A percentile compares a stretch with the other conserved stretches of the same genome.
These are phyloP conservation scores for Cremastinae sp. DNA, from an alignment of 2,888 invertebrate species.

Conservation along the genomic window DNA sequence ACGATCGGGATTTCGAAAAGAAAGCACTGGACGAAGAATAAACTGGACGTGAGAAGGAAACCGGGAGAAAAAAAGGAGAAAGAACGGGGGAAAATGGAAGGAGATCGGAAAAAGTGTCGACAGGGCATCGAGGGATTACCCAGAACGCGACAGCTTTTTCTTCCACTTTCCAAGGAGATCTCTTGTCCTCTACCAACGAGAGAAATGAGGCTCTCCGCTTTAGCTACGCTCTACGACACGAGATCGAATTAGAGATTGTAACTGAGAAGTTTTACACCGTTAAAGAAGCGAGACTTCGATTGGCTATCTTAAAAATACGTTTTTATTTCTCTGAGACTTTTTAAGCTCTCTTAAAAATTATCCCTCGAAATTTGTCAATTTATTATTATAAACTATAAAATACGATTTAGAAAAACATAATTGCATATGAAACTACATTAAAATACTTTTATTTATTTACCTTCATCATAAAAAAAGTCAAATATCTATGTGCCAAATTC, in stretches of 20 bases:
- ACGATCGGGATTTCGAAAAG: slow-evolving; percentile 1
- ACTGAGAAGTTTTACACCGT: neutral
- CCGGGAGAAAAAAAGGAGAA: neutral
- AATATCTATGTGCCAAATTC: too few species aligned
- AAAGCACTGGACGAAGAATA: neutral
- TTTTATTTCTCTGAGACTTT: too few species aligned
- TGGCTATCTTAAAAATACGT: neutral
- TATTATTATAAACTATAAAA: too few species aligned
- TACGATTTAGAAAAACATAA: too few species aligned
- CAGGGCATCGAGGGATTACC: slow-evolving; percentile 43
- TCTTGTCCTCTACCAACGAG: slow-evolving; percentile 14
- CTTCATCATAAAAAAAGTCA: too few species aligned
- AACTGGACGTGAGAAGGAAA: too few species aligned
- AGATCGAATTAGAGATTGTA: slow-evolving; percentile 55
- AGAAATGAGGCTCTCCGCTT: slow-evolving; percentile 15
- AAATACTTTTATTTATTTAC: too few species aligned
- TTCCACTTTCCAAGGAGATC: slow-evolving; percentile 25
- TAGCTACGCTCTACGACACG: slow-evolving; percentile 14
- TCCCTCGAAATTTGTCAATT: neutral
- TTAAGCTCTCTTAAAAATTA: neutral
- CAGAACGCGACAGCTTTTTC: slow-evolving; percentile 52
- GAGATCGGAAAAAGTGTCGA: neutral
- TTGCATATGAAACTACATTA: too few species aligned
- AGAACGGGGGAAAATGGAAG: neutral
- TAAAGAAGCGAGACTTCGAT: neutral